A percentile compares a stretch with the other conserved stretches of the same genome.
These are phyloP conservation scores for Hypanus sabinus DNA, from an alignment of 2,113 vertebrate species.

Conservation along the genomic window DNA sequence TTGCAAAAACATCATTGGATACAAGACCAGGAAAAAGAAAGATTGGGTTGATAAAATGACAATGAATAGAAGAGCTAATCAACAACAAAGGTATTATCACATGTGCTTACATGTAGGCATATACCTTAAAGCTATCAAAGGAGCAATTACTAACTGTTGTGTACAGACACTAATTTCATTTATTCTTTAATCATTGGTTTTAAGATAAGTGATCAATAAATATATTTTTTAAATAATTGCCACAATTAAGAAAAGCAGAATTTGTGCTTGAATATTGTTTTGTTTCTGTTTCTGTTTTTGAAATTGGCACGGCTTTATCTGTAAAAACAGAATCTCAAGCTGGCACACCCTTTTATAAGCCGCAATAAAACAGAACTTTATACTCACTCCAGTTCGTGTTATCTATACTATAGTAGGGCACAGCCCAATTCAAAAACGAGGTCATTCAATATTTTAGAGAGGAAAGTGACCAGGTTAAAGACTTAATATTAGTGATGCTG, in stretches of 20 bases:
- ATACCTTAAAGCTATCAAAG: background rate
- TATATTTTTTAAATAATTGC: background rate
- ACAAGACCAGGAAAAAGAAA: too few species aligned
- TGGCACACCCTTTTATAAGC: background rate
- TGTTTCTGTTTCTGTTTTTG: background rate
- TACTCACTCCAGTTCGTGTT: background rate
- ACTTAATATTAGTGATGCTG: background rate
- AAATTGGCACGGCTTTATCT: background rate
- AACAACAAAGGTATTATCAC: background rate
- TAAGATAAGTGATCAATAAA: background rate
- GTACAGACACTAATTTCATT: background rate
- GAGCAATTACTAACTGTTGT: background rate
- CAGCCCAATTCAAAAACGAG: too few species aligned
- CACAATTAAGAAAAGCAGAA: background rate
- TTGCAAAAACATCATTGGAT: too few species aligned
- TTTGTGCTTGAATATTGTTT: background rate
- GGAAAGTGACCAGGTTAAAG: too few species aligned
- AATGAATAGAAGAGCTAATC: too few species aligned
- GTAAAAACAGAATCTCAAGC: background rate
- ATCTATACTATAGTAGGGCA: background rate
- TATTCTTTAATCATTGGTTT: background rate
- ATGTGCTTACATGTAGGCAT: background rate
- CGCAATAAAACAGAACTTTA: conserved; percentile 9
- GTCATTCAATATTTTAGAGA: too few species aligned
- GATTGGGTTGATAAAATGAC: too few species aligned